Evolutionary conservation across 2,888 invertebrate genomes (phyloP).

Genomic region (Oligia latruncula): DNA sequence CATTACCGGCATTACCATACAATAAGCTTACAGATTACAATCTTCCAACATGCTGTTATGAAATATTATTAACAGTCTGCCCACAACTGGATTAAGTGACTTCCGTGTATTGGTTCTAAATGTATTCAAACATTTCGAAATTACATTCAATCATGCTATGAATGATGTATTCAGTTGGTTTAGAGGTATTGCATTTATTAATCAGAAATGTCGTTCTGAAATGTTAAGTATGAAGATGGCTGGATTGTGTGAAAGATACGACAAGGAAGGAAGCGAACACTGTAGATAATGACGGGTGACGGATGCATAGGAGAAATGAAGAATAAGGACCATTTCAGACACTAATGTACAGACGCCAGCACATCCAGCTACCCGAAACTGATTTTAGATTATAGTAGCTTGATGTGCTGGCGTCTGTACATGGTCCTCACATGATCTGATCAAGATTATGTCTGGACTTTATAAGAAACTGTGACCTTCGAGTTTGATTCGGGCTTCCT

Average conservation of each 20-base stretch:
- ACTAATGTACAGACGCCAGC: not conserved
- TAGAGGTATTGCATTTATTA: conserved; percentile 22
- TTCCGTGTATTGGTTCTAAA: conserved; percentile 58
- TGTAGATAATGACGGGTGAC: not conserved
- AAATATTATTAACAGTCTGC: conserved; percentile 60
- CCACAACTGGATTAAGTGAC: conserved; percentile 35
- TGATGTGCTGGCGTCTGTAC: too few relatives aligned
- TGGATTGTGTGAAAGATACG: not conserved
- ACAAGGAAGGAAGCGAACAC: not conserved
- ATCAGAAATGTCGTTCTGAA: conserved; percentile 18
- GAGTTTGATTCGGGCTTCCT: not conserved
- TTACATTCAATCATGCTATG: conserved; percentile 37
- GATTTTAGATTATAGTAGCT: too few relatives aligned
- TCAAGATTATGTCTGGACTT: not conserved
- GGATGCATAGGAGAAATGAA: not conserved
- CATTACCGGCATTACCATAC: conserved; percentile 71
- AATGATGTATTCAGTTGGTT: conserved; percentile 56
- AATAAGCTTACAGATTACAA: conserved; percentile 66
- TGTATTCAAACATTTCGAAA: conserved; percentile 49
- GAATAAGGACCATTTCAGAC: not conserved
- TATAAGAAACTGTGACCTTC: not conserved
- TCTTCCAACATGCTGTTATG: conserved; percentile 58
- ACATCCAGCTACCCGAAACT: too few relatives aligned
- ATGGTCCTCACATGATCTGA: not conserved
- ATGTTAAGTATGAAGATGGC: conserved; percentile 10